phyloP scores from a whole-genome alignment of 2,113 vertebrate species.

The Merops nubicus region DNA sequence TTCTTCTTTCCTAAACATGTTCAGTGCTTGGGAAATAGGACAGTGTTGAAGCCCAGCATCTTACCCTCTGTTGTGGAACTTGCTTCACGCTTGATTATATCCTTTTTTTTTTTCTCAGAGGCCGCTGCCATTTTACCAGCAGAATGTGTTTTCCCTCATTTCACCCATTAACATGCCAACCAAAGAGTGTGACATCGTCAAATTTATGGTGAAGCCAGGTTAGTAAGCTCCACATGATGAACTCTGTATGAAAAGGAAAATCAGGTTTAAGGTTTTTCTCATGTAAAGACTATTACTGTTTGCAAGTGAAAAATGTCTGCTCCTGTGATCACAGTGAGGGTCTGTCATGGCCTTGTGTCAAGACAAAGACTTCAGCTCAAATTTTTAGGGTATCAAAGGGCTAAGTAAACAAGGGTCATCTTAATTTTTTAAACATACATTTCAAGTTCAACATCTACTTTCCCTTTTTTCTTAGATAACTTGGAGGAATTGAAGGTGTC shows the following conservation, averaged over 20 bases:
- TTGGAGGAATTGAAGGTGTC: slow-evolving; percentile 85
- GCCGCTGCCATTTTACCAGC: slow-evolving; percentile 74
- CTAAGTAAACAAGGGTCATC: background rate
- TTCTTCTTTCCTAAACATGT: background rate
- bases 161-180: slow-evolving; percentile 84
- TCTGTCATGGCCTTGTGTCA: background rate
- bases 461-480: slow-evolving; percentile 59
- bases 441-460: background rate
- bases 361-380: background rate
- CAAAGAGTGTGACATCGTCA: slow-evolving; percentile 71
- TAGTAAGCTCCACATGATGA: background rate
- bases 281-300: background rate
- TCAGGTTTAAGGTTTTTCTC: background rate
- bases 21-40: background rate
- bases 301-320: background rate
- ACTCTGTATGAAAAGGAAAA: background rate
- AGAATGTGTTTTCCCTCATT: slow-evolving; percentile 85
- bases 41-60: background rate
- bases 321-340: background rate
- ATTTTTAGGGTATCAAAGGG: background rate
- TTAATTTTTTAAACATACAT: background rate
- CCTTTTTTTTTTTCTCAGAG: background rate
- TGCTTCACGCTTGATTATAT: background rate
- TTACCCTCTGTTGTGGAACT: background rate
- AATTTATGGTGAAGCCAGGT: slow-evolving; percentile 87